Percentiles rank a stretch among this genome's conserved stretches.
phyloP scores from a whole-genome alignment of 2,797 vertebrate genomes.

The Macropodus opercularis region DNA sequence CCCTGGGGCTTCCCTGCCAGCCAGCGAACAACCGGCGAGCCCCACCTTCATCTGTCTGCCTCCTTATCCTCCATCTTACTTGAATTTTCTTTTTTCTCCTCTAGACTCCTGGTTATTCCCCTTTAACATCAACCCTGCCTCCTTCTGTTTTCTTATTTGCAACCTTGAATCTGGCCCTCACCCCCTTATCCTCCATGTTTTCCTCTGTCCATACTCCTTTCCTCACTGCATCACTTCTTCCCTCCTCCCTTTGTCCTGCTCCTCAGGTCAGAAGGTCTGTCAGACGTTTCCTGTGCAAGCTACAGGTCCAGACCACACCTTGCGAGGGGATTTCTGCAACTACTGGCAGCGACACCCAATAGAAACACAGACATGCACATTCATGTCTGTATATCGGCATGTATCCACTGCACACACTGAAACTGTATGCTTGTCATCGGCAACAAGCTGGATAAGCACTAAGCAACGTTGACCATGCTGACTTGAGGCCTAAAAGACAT shows the following conservation, averaged over 20 bases:
- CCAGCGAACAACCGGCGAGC: slow-evolving; percentile 58
- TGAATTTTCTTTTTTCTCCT: not conserved
- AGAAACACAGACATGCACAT: slow-evolving; percentile 38
- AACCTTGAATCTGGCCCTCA: slow-evolving; percentile 11
- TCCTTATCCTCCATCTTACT: not conserved
- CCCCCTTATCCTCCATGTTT: slow-evolving; percentile 34
- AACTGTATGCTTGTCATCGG: slow-evolving; percentile 23
- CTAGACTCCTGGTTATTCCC: not conserved
- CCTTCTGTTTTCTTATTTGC: slow-evolving; percentile 7
- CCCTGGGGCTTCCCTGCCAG: slow-evolving; percentile 77
- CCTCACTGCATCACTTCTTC: slow-evolving; percentile 57
- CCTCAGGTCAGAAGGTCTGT: slow-evolving; percentile 81
- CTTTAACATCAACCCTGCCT: not conserved
- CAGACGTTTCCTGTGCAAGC: slow-evolving; percentile 77
- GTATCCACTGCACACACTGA: slow-evolving; percentile 12
- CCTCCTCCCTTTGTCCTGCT: slow-evolving; percentile 60
- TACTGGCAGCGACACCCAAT: slow-evolving; percentile 31
- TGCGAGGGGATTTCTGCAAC: slow-evolving; percentile 69
- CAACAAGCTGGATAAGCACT: slow-evolving; percentile 13
- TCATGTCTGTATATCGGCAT: slow-evolving; percentile 23
- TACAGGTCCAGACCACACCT: slow-evolving; percentile 73
- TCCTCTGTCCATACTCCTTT: slow-evolving; percentile 54
- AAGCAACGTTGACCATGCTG: slow-evolving; percentile 19
- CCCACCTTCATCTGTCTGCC: slow-evolving; percentile 8
- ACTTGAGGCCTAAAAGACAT: slow-evolving; percentile 27